Evolutionary conservation across 2,888 invertebrate genomes (phyloP).

Genomic region (Cataglyphis rosenhaueri): DNA sequence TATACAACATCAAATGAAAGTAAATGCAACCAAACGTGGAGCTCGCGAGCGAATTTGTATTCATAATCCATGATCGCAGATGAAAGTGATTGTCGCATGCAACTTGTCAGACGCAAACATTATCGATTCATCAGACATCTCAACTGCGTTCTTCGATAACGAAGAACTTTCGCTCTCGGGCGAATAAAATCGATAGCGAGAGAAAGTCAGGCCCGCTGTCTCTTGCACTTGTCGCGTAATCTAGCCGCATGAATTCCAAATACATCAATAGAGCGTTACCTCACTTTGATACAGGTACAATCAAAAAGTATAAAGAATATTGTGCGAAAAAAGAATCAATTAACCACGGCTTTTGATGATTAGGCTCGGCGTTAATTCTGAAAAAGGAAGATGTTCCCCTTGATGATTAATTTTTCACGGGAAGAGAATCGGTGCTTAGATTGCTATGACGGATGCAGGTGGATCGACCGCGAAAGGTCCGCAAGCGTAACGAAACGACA

Average conservation of each 20-base stretch:
- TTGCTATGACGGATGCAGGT: neutral
- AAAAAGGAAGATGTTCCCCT: neutral
- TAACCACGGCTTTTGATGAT: neutral
- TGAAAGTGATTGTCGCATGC: conserved; percentile 34
- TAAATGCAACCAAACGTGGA: neutral
- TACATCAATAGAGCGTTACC: conserved; percentile 1
- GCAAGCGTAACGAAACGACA: conserved; percentile 41
- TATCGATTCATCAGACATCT: conserved; percentile 47
- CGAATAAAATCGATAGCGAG: conserved; percentile 64
- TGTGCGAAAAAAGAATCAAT: neutral
- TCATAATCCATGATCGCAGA: conserved; percentile 24
- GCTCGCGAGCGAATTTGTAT: conserved; percentile 9
- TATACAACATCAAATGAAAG: neutral
- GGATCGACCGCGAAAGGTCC: conserved; percentile 6
- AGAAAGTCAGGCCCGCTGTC: conserved; percentile 63
- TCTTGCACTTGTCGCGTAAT: conserved; percentile 47
- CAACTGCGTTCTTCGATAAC: conserved; percentile 52
- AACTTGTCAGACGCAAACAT: conserved; percentile 20
- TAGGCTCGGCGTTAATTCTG: neutral
- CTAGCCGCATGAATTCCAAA: conserved; percentile 8
- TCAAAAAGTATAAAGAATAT: neutral
- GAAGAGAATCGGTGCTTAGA: neutral
- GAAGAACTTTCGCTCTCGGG: conserved; percentile 67
- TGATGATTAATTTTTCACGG: conserved; percentile 11
- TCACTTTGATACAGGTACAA: neutral